Conservation (phyloP, 2,113 vertebrate genomes). For the Cololabis saira region DNA sequence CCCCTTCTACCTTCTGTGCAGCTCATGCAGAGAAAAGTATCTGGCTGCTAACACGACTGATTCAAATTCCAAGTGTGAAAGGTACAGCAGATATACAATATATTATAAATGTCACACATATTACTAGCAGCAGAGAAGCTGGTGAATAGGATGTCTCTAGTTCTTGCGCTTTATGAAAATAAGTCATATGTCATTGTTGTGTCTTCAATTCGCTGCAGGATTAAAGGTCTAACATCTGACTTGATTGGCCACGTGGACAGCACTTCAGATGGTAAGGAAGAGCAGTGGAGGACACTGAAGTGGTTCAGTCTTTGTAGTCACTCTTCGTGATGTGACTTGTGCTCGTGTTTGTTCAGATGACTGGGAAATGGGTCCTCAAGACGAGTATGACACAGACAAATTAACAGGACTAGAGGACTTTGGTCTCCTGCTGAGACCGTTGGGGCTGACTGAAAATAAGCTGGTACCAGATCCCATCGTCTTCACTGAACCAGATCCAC, state of each 20-base stretch:
- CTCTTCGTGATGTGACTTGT: background rate
- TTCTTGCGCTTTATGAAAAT: background rate
- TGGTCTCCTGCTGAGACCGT: constrained; percentile 76
- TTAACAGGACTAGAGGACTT: constrained; percentile 85
- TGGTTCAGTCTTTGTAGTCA: background rate
- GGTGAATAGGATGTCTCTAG: background rate
- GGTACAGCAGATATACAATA: constrained; percentile 51
- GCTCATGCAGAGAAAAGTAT: constrained; percentile 82
- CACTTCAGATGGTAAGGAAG: constrained; percentile 80
- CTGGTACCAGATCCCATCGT: constrained; percentile 81
- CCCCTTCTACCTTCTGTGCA: constrained; percentile 85
- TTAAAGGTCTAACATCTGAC: constrained; percentile 81
- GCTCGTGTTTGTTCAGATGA: constrained; percentile 74
- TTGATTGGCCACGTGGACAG: constrained; percentile 83
- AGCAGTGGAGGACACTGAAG: background rate
- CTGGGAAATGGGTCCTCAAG: constrained; percentile 80
- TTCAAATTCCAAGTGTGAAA: constrained; percentile 70
- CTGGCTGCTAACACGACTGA: constrained; percentile 71
- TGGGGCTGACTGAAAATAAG: constrained; percentile 84
- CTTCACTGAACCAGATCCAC: constrained; percentile 82
- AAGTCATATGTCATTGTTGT: constrained; percentile 4
- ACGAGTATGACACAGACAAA: constrained; percentile 71
- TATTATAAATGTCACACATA: background rate
- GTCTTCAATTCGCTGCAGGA: constrained; percentile 52
- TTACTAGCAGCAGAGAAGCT: background rate